Conservation (phyloP, 1,140 invertebrate species). For the Drosophila repletoides region DNA sequence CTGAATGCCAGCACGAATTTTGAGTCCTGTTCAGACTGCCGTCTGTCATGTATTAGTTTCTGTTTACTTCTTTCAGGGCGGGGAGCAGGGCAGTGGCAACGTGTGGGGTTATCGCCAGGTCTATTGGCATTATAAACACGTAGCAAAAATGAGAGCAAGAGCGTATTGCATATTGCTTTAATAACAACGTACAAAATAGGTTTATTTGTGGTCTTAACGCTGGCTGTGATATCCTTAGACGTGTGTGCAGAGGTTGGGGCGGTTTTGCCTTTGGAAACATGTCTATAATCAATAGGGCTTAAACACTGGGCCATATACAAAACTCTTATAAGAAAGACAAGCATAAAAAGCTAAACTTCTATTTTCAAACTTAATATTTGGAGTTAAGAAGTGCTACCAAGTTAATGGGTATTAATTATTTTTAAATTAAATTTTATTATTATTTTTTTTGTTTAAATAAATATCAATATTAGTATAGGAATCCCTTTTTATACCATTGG, state of each 20-base stretch:
- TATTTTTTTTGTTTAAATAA: no score
- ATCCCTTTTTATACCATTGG: no score
- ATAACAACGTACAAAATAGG: constrained; percentile 60
- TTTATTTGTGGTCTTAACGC: constrained; percentile 70
- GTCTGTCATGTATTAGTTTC: constrained; percentile 34
- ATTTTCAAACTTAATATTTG: no score
- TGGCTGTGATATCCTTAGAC: constrained; percentile 7
- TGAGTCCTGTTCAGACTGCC: constrained; percentile 43
- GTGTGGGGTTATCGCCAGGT: constrained; percentile 9
- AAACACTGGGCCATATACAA: not conserved
- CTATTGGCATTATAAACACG: constrained; percentile 75
- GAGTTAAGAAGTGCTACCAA: no score
- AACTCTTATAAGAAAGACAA: no score
- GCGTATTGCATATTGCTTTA: constrained; percentile 40
- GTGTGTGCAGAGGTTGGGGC: not conserved
- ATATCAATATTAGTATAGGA: no score
- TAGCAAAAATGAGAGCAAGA: constrained; percentile 35
- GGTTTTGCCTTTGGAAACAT: not conserved
- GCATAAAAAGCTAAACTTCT: no score
- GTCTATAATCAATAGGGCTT: constrained; percentile 9
- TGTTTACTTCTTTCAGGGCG: constrained; percentile 25
- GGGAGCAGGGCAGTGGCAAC: not conserved
- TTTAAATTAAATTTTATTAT: no score
- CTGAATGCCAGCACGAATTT: constrained; percentile 75
- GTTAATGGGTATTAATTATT: no score